Evolutionary conservation across 64 coral and sea anemone species (phyloP), one percentile per base, ranked within the genome.

Genomic region (Dendronephthya gigantea): DNA sequence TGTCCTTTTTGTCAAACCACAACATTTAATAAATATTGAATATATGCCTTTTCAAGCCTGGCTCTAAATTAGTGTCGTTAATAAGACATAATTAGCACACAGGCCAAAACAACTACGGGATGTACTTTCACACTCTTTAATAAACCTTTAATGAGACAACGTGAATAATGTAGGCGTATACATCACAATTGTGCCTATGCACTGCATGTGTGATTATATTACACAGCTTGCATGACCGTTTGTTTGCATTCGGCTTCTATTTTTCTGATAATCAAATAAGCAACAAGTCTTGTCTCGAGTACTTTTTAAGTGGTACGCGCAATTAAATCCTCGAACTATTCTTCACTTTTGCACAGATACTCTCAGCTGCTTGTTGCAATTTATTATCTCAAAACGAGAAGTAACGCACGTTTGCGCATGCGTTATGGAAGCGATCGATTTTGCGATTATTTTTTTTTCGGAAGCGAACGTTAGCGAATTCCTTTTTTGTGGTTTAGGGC

Each of bases 11-110:
- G 32, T 36, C 36, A 36, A 34, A 34, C 72, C 30, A 79, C 72
- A 79, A 79, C 32, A 79, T 79, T 79, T 79, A 79, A 36, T 79
- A 79, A 79, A 79, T 39, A 79, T 79, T 79, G 32, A 79, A 79
- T 39, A 7, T 79, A 36, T n/a, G n/a, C 32, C 72, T 79, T 36
- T 79, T 79, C 29, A 34, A 79, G 36, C 32, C 72, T 36, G 72
- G 30, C 72, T 79, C 72, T 79, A 79, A 79, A 79, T 79, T 79
- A 79, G 72, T 62, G 55, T 36, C 72, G 36, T 34, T 34, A 36
- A 79, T 79, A 79, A 79, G 72, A 79, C 72, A 36, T 79, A 79
- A 79, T 79, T 79, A 79, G 36, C 31, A 39, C 32, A 36, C 72
- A 79, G 36, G 34, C 72, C 29, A 29, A 79, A 79, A 34, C 36